Base-by-base conservation (phyloP, 2,797 vertebrate genomes). In the Acipenser oxyrinchus region DNA sequence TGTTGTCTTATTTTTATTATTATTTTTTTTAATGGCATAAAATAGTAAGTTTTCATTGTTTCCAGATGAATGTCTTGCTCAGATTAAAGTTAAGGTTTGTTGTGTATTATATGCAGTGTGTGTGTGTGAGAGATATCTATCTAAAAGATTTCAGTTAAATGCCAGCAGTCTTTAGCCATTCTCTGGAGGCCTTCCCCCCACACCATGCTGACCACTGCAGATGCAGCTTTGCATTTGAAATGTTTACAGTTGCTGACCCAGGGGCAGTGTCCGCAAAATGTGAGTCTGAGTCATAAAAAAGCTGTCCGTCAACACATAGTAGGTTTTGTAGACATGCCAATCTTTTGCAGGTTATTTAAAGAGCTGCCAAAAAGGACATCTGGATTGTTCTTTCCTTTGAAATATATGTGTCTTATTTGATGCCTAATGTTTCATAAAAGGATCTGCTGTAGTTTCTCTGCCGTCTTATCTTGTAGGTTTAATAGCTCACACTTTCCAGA, bases 121-220 rank as follows among this genome's bases (percentile, higher is more conserved):
- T 62, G 49, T 67, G 15, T 66, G 48, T 2, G 4, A 37, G 23
- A 37, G 23, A 37, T 18, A 48, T 52, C 51, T 52, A 52, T 37
- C 60, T 60, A 50, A 50, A 48, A 60, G 57, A 50, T 68, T 68
- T 68, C 66, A 11, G 50, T 62, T 63, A 68, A 63, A 68, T 51
- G 62, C 55, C 65, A 60, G 49, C 6, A 6, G 61, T 51, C 8
- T 10, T 6, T 50, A 61, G 57, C 58, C 6, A 11, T 58, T 60
- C 69, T 63, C 60, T 37, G 51, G 65, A 67, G 61, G 55, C 52
- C 51, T 12, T 52, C 64, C 62, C 53, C 49, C 49, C 60, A 4
- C 67, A 59, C 48, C 18, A 23, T 63, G 65, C 66, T 73, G 71
- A 70, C 68, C 68, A 72, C 15, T 61, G 68, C 63, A 64, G 71